phyloP scores from a whole-genome alignment of 2,888 invertebrate species.

The Rotaria magnacalcarata region DNA sequence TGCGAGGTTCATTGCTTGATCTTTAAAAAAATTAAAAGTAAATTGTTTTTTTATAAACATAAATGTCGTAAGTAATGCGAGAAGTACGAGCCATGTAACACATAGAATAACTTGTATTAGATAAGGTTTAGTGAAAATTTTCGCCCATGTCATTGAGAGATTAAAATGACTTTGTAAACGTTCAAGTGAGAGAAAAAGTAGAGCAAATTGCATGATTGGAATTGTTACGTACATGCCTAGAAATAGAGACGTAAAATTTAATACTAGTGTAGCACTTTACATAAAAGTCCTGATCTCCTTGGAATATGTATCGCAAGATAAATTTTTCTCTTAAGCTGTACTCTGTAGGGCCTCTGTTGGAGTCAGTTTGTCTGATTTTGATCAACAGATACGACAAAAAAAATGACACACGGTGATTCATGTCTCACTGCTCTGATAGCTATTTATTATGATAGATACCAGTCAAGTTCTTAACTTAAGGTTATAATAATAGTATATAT shows the following conservation, averaged over 20 bases:
- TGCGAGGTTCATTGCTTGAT: neutral
- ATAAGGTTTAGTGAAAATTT: neutral
- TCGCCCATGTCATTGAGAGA: neutral
- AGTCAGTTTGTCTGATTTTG: too few relatives aligned
- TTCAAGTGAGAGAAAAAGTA: neutral
- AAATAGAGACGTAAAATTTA: neutral
- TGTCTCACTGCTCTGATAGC: too few relatives aligned
- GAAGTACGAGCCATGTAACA: neutral
- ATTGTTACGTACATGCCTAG: conserved; percentile 20
- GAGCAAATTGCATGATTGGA: conserved; percentile 18
- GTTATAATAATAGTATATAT: too few relatives aligned
- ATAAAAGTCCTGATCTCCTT: too few relatives aligned
- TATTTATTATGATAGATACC: too few relatives aligned
- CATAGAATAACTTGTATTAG: neutral
- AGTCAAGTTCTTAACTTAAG: too few relatives aligned
- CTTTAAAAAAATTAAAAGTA: neutral
- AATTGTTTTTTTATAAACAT: conserved; percentile 28
- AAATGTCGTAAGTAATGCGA: neutral
- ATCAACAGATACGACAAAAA: too few relatives aligned
- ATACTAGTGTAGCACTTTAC: neutral
- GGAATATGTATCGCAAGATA: too few relatives aligned
- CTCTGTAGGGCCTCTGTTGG: too few relatives aligned
- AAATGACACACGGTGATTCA: too few relatives aligned
- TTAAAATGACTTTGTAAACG: conserved; percentile 2
- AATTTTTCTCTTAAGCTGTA: too few relatives aligned